These are phyloP conservation scores for Coleophora flavipennella DNA, from an alignment of 2,888 invertebrate genomes.

Conservation along the genomic window DNA sequence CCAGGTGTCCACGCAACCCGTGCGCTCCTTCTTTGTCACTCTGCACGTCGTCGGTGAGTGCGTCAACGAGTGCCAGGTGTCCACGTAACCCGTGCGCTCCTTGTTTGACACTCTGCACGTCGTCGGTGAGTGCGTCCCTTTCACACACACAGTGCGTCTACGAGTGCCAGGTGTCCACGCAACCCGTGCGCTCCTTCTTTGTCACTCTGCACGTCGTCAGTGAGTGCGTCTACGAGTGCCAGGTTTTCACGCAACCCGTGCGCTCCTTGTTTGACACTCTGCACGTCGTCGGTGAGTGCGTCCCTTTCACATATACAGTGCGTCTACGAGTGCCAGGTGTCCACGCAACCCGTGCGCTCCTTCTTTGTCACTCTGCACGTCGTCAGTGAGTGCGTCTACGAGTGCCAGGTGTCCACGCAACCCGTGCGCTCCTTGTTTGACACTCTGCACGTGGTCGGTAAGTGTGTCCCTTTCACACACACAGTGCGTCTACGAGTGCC, in stretches of 20 bases:
- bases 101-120: conserved; percentile 91
- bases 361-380: conserved; percentile 91
- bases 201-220: conserved; percentile 91
- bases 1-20: too few species aligned
- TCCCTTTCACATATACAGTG: too few species aligned
- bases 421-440: conserved; percentile 92
- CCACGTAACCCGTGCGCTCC: conserved; percentile 90
- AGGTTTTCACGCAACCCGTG: conserved; percentile 93
- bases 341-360: conserved; percentile 90
- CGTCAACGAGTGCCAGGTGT: conserved; percentile 95
- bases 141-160: too few species aligned
- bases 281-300: conserved; percentile 93
- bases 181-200: conserved; percentile 90
- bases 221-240: conserved; percentile 94
- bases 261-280: conserved; percentile 90
- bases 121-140: conserved; percentile 93
- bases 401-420: conserved; percentile 95
- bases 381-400: conserved; percentile 92
- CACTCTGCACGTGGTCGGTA: conserved; percentile 90
- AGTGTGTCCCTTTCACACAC: too few species aligned
- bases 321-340: conserved; percentile 94
- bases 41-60: too few species aligned
- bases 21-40: too few species aligned
- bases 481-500: conserved; percentile 94
- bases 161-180: conserved; percentile 95